phyloP scores from a whole-genome alignment of 1,140 invertebrate species.

The Zaprionus capensis region DNA sequence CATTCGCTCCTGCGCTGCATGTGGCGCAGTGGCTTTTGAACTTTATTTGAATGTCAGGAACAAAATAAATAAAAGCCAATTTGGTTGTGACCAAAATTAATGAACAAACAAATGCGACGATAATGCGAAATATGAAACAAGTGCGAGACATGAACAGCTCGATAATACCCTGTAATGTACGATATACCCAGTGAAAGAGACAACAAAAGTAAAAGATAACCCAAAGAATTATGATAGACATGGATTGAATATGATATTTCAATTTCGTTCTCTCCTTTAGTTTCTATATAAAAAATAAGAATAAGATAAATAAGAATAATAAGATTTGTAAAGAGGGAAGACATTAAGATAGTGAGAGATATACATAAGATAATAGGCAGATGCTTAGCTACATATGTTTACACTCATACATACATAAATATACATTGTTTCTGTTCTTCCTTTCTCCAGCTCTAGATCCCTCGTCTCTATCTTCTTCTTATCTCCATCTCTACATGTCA shows the following conservation, averaged over 20 bases:
- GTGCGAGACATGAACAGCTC: not conserved
- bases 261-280: too few relatives aligned
- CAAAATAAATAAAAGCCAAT: slow-evolving; percentile 43
- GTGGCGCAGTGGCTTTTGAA: slow-evolving; percentile 11
- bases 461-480: not conserved
- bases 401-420: too few relatives aligned
- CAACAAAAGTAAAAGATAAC: not conserved
- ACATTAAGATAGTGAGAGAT: too few relatives aligned
- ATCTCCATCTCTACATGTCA: too few relatives aligned
- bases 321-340: too few relatives aligned
- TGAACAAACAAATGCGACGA: slow-evolving; percentile 21
- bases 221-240: too few relatives aligned
- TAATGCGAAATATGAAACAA: slow-evolving; percentile 4
- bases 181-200: not conserved
- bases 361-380: too few relatives aligned
- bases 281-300: too few relatives aligned
- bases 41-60: slow-evolving; percentile 20
- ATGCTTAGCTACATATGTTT: too few relatives aligned
- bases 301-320: too few relatives aligned
- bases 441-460: not conserved
- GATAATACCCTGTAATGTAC: not conserved
- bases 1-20: not conserved
- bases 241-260: too few relatives aligned
- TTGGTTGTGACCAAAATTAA: slow-evolving; percentile 22
- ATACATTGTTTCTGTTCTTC: too few relatives aligned